Conservation (phyloP, 2,113 vertebrate genomes). For the Coptodon bakossiorum region DNA sequence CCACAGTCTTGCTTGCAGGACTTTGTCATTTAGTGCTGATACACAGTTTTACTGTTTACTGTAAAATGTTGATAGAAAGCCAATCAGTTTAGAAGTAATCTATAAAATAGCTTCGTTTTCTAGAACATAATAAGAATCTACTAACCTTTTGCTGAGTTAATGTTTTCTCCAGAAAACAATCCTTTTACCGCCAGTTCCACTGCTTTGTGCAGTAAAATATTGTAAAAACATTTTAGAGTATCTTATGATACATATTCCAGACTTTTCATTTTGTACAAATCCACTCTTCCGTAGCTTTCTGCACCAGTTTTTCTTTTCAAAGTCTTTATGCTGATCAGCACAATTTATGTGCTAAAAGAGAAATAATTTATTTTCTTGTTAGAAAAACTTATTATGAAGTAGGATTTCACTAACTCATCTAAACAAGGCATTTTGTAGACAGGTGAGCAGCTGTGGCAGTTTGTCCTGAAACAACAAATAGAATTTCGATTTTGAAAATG, state of each 20-base stretch:
- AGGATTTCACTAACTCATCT: accelerated
- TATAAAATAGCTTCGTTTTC: accelerated
- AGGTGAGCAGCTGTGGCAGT: too few relatives aligned
- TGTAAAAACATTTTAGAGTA: too few relatives aligned
- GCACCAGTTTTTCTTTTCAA: accelerated
- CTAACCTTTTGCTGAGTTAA: neutral
- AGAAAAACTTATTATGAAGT: accelerated
- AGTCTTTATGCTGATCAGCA: neutral
- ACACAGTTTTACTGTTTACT: too few relatives aligned
- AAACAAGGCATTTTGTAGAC: too few relatives aligned
- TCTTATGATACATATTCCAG: too few relatives aligned
- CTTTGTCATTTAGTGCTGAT: too few relatives aligned
- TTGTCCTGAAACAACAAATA: too few relatives aligned
- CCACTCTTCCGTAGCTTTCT: accelerated
- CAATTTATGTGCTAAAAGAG: too few relatives aligned
- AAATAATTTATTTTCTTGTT: too few relatives aligned
- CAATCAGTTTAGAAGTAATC: neutral
- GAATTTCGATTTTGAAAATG: too few relatives aligned
- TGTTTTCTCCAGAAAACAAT: neutral
- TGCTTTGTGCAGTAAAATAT: too few relatives aligned
- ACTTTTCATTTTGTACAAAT: accelerated
- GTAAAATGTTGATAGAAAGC: neutral
- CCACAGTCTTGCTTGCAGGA: too few relatives aligned
- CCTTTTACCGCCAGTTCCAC: accelerated
- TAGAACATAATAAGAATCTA: neutral